phyloP scores from a whole-genome alignment of 2,888 invertebrate genomes.

The Trachelus troglodyta region DNA sequence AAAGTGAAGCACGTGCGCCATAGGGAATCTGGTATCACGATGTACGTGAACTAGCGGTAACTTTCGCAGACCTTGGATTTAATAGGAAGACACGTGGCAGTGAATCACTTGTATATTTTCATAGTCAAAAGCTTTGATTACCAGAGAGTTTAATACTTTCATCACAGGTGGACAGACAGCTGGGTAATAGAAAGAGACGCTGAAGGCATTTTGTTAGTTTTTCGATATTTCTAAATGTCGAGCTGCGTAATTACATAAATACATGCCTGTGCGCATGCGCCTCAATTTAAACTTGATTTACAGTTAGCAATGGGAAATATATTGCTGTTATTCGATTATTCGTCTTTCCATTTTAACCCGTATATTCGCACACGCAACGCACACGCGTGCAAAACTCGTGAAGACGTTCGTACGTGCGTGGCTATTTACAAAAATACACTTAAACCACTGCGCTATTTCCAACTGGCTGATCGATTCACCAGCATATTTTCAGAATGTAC shows the following conservation, averaged over 20 bases:
- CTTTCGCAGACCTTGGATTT: not conserved
- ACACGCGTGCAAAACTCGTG: not conserved
- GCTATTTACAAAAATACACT: slow-evolving; percentile 45
- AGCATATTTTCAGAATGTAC: slow-evolving; percentile 46
- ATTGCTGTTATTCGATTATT: not conserved
- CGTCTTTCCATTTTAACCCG: not conserved
- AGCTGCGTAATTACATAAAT: no score
- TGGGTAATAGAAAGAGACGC: not conserved
- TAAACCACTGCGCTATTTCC: slow-evolving; percentile 45
- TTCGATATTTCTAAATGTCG: not conserved
- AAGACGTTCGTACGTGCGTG: not conserved
- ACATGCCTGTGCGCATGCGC: no score
- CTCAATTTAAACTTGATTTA: no score
- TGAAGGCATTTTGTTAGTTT: not conserved
- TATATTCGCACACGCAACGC: not conserved
- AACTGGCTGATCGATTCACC: slow-evolving; percentile 46
- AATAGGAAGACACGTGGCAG: not conserved
- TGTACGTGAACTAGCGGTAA: not conserved
- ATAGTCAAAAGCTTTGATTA: not conserved
- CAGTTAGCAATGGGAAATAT: no score
- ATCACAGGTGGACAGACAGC: not conserved
- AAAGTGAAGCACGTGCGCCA: not conserved
- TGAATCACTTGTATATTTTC: slow-evolving; percentile 2
- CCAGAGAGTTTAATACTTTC: not conserved
- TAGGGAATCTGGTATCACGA: not conserved